Base-by-base conservation (phyloP, 1,140 invertebrate genomes). In the Colletes gigas region DNA sequence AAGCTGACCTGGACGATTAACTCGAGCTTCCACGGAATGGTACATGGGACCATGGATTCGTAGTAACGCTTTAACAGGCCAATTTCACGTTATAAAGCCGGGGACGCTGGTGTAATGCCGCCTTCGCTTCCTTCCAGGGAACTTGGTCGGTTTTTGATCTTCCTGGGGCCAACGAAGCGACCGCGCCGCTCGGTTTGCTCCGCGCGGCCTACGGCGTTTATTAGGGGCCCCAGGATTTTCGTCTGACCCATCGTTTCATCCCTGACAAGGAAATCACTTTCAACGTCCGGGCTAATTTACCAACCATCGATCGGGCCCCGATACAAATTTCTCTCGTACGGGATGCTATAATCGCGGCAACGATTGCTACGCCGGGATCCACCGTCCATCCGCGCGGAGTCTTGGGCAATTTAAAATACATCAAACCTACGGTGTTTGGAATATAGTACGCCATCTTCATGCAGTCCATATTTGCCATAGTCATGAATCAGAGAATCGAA, bases 51-150 rank as follows among this genome's bases (percentile, higher is more conserved):
- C 68, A 80, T 80, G 73, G 76, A 84, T 88, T 87, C 85, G 86
- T 84, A 82, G 84, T 90, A 90, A 90, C 85, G 82, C 82, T 83
- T 91, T 89, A 90, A 91, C 88, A 89, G 82, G 88, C 90, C 88
- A 91, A 90, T 91, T 89, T 89, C 86, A 79, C 76, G 74, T 81
- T 89, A 90, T 90, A 90, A 90, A 91, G 81, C 70, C 82, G 67
- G 52, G 62, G 76, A 83, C 62, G 65, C 67, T 84, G 21, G 39
- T 19, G 74, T 67, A 74, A 82, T 72, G 85, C 84, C 84, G 84
- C 78, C 78, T 78, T 66, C 73, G 59, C 78, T 72, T 84, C 67
- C 68, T 85, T 85, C 83, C 83, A 81, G 39, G 65, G 83, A 85
- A 85, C 70, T 70, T 30, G 52, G 72, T 62, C 78, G 62, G 69